These are phyloP conservation scores for Aeoliscus strigatus DNA, from an alignment of 2,797 vertebrate species.

Conservation along the genomic window DNA sequence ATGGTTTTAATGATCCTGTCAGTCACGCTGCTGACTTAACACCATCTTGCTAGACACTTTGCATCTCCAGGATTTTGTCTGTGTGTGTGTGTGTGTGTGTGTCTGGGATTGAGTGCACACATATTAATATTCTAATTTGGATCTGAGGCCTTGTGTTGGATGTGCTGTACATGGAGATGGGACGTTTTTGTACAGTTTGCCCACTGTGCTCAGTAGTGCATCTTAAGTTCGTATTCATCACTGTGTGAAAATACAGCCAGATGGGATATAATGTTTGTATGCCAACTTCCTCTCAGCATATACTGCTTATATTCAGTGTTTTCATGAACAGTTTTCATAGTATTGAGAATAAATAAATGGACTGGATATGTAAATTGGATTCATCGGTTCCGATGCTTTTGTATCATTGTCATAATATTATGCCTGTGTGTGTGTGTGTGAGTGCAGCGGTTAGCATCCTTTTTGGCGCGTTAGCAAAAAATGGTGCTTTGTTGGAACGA, in stretches of 20 bases:
- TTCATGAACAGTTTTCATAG: constrained; percentile 36
- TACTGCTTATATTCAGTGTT: constrained; percentile 17
- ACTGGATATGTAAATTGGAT: constrained; percentile 50
- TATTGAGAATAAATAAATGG: constrained; percentile 40
- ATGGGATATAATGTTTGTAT: constrained; percentile 26
- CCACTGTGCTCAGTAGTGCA: constrained; percentile 15
- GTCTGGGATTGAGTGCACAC: background rate
- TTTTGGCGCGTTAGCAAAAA: too few relatives aligned
- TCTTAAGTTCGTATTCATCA: constrained; percentile 28
- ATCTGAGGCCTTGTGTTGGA: constrained; percentile 10
- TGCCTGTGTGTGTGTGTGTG: constrained; percentile 33
- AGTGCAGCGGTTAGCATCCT: too few relatives aligned
- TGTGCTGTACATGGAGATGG: constrained; percentile 1
- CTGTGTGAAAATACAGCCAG: constrained; percentile 13
- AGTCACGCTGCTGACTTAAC: constrained; percentile 29
- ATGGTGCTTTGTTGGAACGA: too few relatives aligned
- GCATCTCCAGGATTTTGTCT: constrained; percentile 1
- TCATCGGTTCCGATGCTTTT: constrained; percentile 31
- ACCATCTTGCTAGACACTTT: constrained; percentile 5
- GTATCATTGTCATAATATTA: constrained; percentile 30
- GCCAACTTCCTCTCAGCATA: constrained; percentile 32
- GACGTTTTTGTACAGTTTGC: constrained; percentile 22
- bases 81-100: constrained; percentile 12
- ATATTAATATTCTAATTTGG: constrained; percentile 17
- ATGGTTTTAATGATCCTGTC: constrained; percentile 54